phyloP scores from a whole-genome alignment of 2,888 invertebrate species.

The Pterostichus niger region DNA sequence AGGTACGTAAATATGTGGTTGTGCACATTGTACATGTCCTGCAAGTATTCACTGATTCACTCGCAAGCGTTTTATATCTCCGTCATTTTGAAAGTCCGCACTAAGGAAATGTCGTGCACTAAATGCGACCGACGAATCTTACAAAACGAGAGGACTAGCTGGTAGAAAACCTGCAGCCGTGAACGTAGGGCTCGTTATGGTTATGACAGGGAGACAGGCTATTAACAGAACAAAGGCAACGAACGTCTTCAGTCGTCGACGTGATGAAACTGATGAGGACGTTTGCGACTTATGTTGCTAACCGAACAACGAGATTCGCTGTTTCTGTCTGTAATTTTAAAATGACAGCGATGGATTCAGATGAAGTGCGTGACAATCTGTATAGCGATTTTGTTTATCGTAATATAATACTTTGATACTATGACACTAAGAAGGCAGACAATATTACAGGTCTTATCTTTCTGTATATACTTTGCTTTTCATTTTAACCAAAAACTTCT shows the following conservation, averaged over 20 bases:
- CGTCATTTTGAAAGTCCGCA: slow-evolving; percentile 17
- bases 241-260: slow-evolving; percentile 25
- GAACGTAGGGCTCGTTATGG: slow-evolving; percentile 40
- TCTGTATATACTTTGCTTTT: no score
- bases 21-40: neutral
- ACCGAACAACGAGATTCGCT: neutral
- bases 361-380: no score
- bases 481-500: no score
- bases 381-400: no score
- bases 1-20: no score
- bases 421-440: no score
- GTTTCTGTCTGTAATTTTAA: neutral
- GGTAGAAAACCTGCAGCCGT: neutral
- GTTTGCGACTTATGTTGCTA: slow-evolving; percentile 13
- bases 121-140: slow-evolving; percentile 47
- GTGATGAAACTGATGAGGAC: slow-evolving; percentile 24
- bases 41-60: neutral
- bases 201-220: slow-evolving; percentile 61
- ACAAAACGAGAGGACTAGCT: slow-evolving; percentile 4
- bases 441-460: no score
- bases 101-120: slow-evolving; percentile 44
- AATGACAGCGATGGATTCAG: neutral
- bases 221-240: slow-evolving; percentile 62
- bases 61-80: neutral
- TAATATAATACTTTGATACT: no score